Base-by-base conservation (phyloP, 2,113 vertebrate genomes). In the Cettia cetti region DNA sequence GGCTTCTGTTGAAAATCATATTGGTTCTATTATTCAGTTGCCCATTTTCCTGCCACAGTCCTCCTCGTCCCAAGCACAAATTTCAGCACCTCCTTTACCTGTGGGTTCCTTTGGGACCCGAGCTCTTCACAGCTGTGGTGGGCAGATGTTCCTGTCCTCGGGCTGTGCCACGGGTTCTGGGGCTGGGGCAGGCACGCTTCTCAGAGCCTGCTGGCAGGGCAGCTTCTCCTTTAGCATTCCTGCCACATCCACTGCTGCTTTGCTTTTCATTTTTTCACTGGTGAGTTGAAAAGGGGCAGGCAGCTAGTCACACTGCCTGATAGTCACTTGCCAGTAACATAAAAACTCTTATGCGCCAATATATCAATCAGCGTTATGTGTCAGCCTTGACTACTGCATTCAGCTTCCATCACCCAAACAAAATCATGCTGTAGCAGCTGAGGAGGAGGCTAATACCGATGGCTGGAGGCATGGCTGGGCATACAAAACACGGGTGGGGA, bases 301-400 rank as follows among this genome's bases (percentile, higher is more conserved):
- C 86, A 96, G 92, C 82, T 31, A 82, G 78, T 96, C 85, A 49
- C 76, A 59, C 27, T 8, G 9, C 74, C 94, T 76, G 92, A 92
- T 87, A 96, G 90, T 79, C 88, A 70, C 86, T 94, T 94, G 95
- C 92, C 96, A 95, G 91, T 66, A 84, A 77, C 95, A 71, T 77
- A 86, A 72, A 94, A 91, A 92, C 77, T 68, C 92, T 89, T 64
- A 70, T 4, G 77, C 31, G 1, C 86, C 95, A 90, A 76, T 92
- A 91, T 91, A 94, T 96, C 93, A 91, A 94, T 91, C 92, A 91
- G 87, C 5, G 39, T 91, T 91, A 89, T 1, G 77, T 92, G 91
- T 93, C 94, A 94, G 91, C 92, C 86, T 74, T 84, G 93, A 93
- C 89, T 95, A 52, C 86, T 84, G 91, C 80, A 15, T 74, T 94